Evolutionary conservation across 2,797 vertebrate genomes (phyloP).

Genomic region (Lacerta agilis): DNA sequence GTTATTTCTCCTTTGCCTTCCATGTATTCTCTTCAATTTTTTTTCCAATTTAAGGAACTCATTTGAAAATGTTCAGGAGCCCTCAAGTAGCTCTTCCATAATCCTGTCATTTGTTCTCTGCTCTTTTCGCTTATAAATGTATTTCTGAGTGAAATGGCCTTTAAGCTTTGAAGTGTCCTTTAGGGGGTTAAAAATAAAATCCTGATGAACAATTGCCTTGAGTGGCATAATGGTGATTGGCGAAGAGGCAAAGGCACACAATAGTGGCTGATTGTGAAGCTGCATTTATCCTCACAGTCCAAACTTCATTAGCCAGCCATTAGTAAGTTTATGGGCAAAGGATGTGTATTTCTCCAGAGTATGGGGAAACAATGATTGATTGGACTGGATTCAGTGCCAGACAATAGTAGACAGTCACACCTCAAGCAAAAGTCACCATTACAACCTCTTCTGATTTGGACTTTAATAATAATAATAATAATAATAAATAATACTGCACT

Average conservation of each 20-base stretch:
- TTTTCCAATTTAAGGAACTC: not conserved
- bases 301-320: slow-evolving; percentile 42
- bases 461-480: not conserved
- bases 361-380: slow-evolving; percentile 19
- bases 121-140: not conserved
- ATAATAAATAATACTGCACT: not conserved
- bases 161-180: slow-evolving; percentile 25
- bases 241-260: slow-evolving; percentile 27
- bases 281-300: slow-evolving; percentile 14
- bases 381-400: not conserved
- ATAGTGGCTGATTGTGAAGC: slow-evolving; percentile 48
- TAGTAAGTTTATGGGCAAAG: not conserved
- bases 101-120: slow-evolving; percentile 28
- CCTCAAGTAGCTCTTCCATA: slow-evolving; percentile 22
- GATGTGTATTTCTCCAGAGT: not conserved
- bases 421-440: not conserved
- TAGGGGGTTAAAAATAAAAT: slow-evolving; percentile 8
- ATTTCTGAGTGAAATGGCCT: slow-evolving; percentile 35
- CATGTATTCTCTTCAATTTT: accelerated
- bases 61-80: slow-evolving; percentile 47
- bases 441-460: not conserved
- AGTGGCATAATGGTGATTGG: slow-evolving; percentile 49
- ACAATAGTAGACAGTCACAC: not conserved
- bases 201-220: slow-evolving; percentile 52
- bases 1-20: slow-evolving; percentile 7